phyloP scores from a whole-genome alignment of 1,140 invertebrate genomes.

The Phocides pigmalion region DNA sequence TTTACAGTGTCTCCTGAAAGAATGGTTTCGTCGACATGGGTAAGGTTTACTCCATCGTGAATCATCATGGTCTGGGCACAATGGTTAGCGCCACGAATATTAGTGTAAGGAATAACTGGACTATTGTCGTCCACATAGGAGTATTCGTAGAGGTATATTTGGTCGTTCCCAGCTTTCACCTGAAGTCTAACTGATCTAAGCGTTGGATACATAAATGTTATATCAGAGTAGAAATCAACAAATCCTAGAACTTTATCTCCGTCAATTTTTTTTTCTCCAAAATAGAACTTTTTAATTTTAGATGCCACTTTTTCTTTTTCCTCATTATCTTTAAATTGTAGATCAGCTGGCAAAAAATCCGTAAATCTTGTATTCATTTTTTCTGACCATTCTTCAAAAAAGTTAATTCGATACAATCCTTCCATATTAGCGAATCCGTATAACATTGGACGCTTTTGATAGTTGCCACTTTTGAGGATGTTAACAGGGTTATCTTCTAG shows the following conservation, averaged over 20 bases:
- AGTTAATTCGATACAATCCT: slow-evolving; percentile 45
- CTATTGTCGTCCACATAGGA: slow-evolving; percentile 36
- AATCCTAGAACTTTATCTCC: too few relatives aligned
- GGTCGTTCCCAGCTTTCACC: slow-evolving; percentile 41
- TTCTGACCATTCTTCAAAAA: slow-evolving; percentile 46
- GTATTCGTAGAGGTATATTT: slow-evolving; percentile 56
- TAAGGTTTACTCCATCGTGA: slow-evolving; percentile 18
- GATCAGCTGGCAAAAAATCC: slow-evolving; percentile 51
- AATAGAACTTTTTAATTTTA: too few relatives aligned
- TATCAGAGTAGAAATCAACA: slow-evolving; percentile 48
- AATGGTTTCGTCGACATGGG: slow-evolving; percentile 4
- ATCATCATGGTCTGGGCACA: slow-evolving; percentile 39
- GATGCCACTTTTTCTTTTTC: slow-evolving; percentile 43
- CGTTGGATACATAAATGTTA: slow-evolving; percentile 43
- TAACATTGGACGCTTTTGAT: slow-evolving; percentile 51
- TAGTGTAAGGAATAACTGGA: slow-evolving; percentile 33
- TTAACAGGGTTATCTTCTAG: slow-evolving; percentile 55
- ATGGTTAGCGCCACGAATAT: slow-evolving; percentile 44
- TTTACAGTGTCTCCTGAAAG: slow-evolving; percentile 23
- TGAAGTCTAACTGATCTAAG: slow-evolving; percentile 46
- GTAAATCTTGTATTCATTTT: slow-evolving; percentile 54
- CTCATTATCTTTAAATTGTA: slow-evolving; percentile 48
- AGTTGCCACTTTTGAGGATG: slow-evolving; percentile 55
- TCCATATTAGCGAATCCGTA: slow-evolving; percentile 61
- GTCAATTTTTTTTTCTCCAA: too few relatives aligned